phyloP scores from a whole-genome alignment of 2,113 vertebrate genomes.

The Naja naja region DNA sequence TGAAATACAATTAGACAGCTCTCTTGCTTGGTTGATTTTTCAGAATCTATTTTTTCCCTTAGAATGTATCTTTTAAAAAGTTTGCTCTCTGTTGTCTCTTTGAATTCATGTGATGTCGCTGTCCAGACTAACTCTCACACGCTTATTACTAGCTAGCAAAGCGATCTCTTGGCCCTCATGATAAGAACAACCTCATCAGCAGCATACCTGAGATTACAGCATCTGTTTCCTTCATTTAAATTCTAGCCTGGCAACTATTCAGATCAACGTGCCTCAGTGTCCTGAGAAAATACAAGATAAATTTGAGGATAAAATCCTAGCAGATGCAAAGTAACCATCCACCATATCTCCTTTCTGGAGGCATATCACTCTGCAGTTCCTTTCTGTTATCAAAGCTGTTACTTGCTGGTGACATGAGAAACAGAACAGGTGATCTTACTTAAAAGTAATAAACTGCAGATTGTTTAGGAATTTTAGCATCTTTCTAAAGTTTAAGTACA shows the following conservation, averaged over 20 bases:
- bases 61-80: slow-evolving; percentile 26
- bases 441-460: slow-evolving; percentile 24
- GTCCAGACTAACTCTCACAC: slow-evolving; percentile 14
- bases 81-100: not conserved
- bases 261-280: slow-evolving; percentile 32
- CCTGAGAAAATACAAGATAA: slow-evolving; percentile 8
- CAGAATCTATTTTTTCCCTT: slow-evolving; percentile 17
- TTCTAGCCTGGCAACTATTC: slow-evolving; percentile 36
- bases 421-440: slow-evolving; percentile 17
- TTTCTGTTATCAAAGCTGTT: slow-evolving; percentile 28
- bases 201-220: slow-evolving; percentile 38
- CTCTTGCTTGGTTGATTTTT: slow-evolving; percentile 7
- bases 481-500: not conserved
- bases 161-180: slow-evolving; percentile 25
- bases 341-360: slow-evolving; percentile 30
- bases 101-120: slow-evolving; percentile 24
- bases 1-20: not conserved
- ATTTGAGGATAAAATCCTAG: slow-evolving; percentile 47
- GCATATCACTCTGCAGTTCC: slow-evolving; percentile 9
- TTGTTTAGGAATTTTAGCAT: slow-evolving; percentile 26
- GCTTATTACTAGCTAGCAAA: slow-evolving; percentile 40
- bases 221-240: slow-evolving; percentile 43
- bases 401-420: slow-evolving; percentile 21
- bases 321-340: slow-evolving; percentile 36
- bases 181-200: slow-evolving; percentile 44